Percentiles rank a stretch among this genome's conserved stretches.
Conservation (phyloP, 2,797 vertebrate species). For the Spatula versicolor region DNA sequence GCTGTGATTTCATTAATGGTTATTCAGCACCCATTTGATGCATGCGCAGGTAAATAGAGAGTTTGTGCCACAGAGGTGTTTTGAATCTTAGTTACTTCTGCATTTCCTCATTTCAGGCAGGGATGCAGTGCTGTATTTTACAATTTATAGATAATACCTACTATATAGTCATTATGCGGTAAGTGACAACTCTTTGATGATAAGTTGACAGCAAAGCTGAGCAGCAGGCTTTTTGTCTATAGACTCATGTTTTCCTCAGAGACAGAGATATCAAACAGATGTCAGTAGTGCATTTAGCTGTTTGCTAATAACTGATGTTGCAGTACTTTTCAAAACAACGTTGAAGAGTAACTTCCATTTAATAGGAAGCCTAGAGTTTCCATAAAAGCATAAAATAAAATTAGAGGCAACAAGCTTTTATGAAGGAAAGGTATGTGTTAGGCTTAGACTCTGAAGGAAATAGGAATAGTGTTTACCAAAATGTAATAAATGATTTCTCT, state of each 20-base stretch:
- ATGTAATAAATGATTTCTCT: background rate
- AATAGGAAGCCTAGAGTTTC: background rate
- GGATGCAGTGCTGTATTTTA: background rate
- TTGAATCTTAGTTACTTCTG: background rate
- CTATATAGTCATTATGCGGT: accelerated
- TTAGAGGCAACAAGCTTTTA: background rate
- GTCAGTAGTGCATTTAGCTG: background rate
- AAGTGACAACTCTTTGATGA: conserved; percentile 11
- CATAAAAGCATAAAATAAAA: background rate
- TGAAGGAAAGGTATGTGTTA: background rate
- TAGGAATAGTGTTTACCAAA: background rate
- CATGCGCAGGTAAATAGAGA: background rate
- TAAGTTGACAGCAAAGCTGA: conserved; percentile 18
- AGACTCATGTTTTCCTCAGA: background rate
- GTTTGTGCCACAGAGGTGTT: background rate
- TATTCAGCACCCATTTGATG: background rate
- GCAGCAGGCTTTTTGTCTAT: background rate
- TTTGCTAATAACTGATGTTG: background rate
- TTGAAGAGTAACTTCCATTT: background rate
- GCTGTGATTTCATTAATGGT: background rate
- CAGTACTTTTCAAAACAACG: background rate
- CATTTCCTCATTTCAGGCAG: background rate
- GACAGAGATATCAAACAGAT: background rate
- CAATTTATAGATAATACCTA: background rate
- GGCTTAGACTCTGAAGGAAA: background rate